Evolutionary conservation across 2,113 vertebrate species (phyloP), one percentile per base, ranked within the genome.

Genomic region (Vicugna pacos): DNA sequence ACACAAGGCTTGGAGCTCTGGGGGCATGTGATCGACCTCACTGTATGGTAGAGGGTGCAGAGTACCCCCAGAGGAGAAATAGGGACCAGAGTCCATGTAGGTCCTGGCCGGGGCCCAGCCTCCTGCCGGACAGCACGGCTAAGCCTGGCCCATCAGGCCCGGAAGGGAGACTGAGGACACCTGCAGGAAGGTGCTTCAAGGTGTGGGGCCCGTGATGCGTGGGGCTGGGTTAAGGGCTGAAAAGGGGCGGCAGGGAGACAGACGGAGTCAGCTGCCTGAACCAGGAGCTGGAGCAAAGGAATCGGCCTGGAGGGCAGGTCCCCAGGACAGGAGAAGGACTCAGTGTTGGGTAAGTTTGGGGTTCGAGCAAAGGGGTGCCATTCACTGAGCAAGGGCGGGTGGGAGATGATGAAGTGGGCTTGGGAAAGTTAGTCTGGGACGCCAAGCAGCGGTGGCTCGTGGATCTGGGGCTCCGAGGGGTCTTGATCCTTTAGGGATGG

Each of bases 371-470:
- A 1, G 26, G 50, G 22, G 38, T 3, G 6, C 76, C 52, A 16
- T 22, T 50, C 15, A 4, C 46, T 30, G 67, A 70, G 58, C 70
- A 35, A 42, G 50, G 62, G 48, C 28, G 1, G 46, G 35, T 35
- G 69, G 26, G 81, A 35, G 10, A 7, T 16, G 30, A 22, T 0
- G 5, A 0, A 16, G 69, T 4, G 38, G 60, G 52, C 22, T 35
- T 5, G 1, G 58, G n/a, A 54, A 48, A 11, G 35, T 11, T 52
- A 7, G 15, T 42, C 28, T 50, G 30, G 48, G 69, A 67, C 42
- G n/a, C 46, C 26, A 2, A 6, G 24, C 5, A 2, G 8, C 5
- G 8, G 13, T 1, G 64, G 69, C 22, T 24, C 1, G 1, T 17
- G 60, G 50, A 17, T 10, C 5, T 3, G 24, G 38, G 16, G 28